A percentile compares a stretch with the other conserved stretches of the same genome.
These are phyloP conservation scores for Carassius gibelio DNA, from an alignment of 2,113 vertebrate genomes.

Conservation along the genomic window DNA sequence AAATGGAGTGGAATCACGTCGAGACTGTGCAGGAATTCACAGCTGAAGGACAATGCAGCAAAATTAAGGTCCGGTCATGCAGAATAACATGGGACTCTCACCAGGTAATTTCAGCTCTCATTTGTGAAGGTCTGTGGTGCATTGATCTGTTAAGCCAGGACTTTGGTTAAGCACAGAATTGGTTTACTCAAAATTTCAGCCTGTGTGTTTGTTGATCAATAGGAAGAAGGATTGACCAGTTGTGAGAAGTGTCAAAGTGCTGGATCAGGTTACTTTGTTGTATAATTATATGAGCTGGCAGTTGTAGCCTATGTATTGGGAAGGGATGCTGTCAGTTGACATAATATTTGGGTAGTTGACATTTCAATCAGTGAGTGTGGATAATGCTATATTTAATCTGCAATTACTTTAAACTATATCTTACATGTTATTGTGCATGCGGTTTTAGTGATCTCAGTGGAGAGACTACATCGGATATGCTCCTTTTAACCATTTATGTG, in stretches of 20 bases:
- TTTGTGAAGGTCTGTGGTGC: not conserved
- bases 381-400: not conserved
- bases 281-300: not conserved
- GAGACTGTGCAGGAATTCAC: slow-evolving; percentile 76
- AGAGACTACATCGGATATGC: not conserved
- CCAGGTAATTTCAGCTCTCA: slow-evolving; percentile 70
- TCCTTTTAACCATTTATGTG: not conserved
- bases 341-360: not conserved
- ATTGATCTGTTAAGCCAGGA: not conserved
- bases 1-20: slow-evolving; percentile 78
- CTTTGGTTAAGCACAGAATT: not conserved
- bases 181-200: not conserved
- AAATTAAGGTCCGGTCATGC: slow-evolving; percentile 84
- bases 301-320: not conserved
- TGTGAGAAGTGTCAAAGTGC: slow-evolving; percentile 10
- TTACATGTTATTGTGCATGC: not conserved
- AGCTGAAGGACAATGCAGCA: slow-evolving; percentile 77
- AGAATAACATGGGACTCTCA: slow-evolving; percentile 81
- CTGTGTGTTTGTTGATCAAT: not conserved
- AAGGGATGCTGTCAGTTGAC: not conserved
- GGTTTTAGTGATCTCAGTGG: not conserved
- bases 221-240: not conserved
- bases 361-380: not conserved
- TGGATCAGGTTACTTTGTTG: slow-evolving; percentile 30
- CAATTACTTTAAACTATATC: not conserved